These are phyloP conservation scores for Cerastis rubricosa DNA, from an alignment of 2,888 invertebrate species.

Conservation along the genomic window DNA sequence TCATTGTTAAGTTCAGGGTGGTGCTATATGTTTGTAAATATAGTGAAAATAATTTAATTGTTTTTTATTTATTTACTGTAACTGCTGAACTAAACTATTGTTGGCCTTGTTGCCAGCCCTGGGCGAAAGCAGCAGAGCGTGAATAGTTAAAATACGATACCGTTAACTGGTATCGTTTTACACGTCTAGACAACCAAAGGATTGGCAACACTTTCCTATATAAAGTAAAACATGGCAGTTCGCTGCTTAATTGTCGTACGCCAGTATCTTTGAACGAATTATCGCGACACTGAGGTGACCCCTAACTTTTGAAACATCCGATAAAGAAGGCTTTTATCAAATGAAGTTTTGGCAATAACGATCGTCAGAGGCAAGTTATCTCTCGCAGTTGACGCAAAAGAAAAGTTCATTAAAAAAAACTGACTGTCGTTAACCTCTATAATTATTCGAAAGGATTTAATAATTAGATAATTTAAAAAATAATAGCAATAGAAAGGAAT, in stretches of 20 bases:
- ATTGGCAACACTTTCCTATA: constrained; percentile 70
- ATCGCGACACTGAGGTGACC: constrained; percentile 59
- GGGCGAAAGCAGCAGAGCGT: constrained; percentile 71
- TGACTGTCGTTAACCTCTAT: constrained; percentile 58
- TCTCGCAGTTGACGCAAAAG: constrained; percentile 76
- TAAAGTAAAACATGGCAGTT: constrained; percentile 49
- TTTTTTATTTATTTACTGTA: background rate
- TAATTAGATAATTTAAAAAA: background rate
- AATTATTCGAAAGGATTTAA: background rate
- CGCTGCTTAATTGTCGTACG: constrained; percentile 24
- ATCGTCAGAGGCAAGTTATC: constrained; percentile 68
- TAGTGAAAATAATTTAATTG: background rate
- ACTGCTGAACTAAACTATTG: constrained; percentile 14
- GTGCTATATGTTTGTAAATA: background rate
- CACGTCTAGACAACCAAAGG: constrained; percentile 69
- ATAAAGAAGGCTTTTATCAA: constrained; percentile 67
- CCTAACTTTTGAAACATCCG: constrained; percentile 63
- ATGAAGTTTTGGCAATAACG: constrained; percentile 67
- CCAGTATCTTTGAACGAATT: constrained; percentile 19
- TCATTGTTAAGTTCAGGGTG: background rate
- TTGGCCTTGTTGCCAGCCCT: constrained; percentile 71
- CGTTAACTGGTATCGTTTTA: constrained; percentile 74
- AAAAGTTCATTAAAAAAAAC: constrained; percentile 72
- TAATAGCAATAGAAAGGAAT: background rate
- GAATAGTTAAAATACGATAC: constrained; percentile 77